Evolutionary conservation across 2,113 vertebrate genomes (phyloP).

Genomic region (Scolopax mira): DNA sequence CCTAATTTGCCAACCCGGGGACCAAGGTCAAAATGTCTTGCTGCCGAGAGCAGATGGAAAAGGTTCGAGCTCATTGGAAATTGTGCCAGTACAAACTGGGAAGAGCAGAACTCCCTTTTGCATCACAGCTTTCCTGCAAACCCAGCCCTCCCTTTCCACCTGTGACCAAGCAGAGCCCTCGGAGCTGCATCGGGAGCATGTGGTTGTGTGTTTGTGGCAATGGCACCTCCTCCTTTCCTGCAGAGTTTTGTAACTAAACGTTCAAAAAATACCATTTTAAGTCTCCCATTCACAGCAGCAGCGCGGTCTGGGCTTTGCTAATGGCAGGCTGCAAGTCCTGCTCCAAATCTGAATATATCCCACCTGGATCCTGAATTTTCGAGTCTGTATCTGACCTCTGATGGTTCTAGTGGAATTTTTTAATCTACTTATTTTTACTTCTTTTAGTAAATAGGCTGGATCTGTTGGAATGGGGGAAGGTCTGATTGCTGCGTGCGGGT

Average conservation of each 20-base stretch:
- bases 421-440: not conserved
- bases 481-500: fast-evolving
- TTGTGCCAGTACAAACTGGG: not conserved
- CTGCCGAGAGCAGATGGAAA: not conserved
- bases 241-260: not conserved
- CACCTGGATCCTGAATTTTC: not conserved
- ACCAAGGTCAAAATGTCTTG: not conserved
- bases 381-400: not conserved
- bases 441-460: not conserved
- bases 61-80: not conserved
- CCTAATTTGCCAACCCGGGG: not conserved
- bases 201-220: not conserved
- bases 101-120: not conserved
- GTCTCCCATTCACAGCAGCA: not conserved
- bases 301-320: not conserved
- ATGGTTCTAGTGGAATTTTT: not conserved
- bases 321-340: not conserved
- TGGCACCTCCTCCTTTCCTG: fast-evolving
- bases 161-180: not conserved
- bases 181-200: not conserved
- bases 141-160: no score
- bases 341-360: not conserved
- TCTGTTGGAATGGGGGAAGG: not conserved
- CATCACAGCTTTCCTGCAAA: not conserved
- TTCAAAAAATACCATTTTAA: not conserved